These are phyloP conservation scores for Monomorium pharaonis DNA, from an alignment of 1,140 invertebrate genomes.

Conservation along the genomic window DNA sequence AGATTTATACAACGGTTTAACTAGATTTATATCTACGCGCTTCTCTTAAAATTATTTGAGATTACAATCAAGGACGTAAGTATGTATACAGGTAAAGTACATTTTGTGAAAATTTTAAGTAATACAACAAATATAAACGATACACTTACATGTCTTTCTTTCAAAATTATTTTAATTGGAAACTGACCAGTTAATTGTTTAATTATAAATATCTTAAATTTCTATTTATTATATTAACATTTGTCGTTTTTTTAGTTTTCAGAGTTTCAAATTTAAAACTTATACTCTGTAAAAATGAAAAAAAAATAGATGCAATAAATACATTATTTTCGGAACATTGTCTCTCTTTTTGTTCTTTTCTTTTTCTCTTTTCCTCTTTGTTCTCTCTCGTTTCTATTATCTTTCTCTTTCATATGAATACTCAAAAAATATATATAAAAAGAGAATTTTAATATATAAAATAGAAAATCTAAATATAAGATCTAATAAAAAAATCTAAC, in stretches of 20 bases:
- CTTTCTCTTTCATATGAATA: not conserved
- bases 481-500: not conserved
- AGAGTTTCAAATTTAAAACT: constrained; percentile 68
- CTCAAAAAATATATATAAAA: constrained; percentile 20
- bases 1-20: constrained; percentile 57
- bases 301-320: constrained; percentile 33
- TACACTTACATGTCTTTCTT: not conserved
- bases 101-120: constrained; percentile 23
- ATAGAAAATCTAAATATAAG: constrained; percentile 36
- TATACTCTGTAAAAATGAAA: constrained; percentile 39
- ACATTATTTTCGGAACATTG: constrained; percentile 17
- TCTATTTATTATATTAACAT: constrained; percentile 56
- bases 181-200: not conserved
- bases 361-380: not conserved
- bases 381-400: not conserved
- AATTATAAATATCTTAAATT: constrained; percentile 11
- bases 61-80: constrained; percentile 61
- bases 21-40: constrained; percentile 65
- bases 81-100: constrained; percentile 69
- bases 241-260: constrained; percentile 73
- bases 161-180: constrained; percentile 12
- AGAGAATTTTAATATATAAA: constrained; percentile 18
- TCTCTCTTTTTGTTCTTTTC: constrained; percentile 1
- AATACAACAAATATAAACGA: not conserved
- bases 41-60: constrained; percentile 66